These are phyloP conservation scores for Gobio gobio DNA, from an alignment of 2,113 vertebrate genomes.

Conservation along the genomic window DNA sequence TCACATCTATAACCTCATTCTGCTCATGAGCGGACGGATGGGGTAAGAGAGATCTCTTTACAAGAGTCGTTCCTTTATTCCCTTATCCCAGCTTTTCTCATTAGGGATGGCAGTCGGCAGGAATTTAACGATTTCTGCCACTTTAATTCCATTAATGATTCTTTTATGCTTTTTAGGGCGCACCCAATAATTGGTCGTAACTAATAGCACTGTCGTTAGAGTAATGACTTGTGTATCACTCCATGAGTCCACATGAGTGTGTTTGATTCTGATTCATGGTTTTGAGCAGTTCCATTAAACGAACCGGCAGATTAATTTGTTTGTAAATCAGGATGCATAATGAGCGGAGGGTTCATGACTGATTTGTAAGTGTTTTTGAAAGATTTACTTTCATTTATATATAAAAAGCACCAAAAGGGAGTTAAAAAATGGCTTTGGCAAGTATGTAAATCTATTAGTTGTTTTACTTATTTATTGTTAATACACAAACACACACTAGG, in stretches of 20 bases:
- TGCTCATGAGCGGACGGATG: constrained; percentile 92
- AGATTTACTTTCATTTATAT: no score
- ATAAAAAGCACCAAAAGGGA: no score
- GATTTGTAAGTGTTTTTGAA: not conserved
- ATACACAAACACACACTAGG: no score
- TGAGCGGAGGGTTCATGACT: no score
- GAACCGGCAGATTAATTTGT: not conserved
- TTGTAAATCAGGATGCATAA: not conserved
- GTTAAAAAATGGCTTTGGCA: no score
- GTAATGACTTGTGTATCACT: no score
- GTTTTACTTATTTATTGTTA: no score
- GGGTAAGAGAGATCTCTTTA: constrained; percentile 77
- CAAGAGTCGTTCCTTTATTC: not conserved
- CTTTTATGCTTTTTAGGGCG: not conserved
- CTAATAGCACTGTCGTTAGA: not conserved
- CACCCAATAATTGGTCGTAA: not conserved
- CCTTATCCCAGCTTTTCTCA: not conserved
- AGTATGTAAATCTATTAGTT: no score
- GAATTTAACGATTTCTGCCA: not conserved
- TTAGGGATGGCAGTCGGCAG: not conserved
- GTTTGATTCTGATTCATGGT: not conserved
- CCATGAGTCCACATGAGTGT: not conserved
- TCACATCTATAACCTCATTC: constrained; percentile 93
- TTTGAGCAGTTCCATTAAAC: not conserved
- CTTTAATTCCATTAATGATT: not conserved